Percentiles rank a stretch among this genome's conserved stretches.
These are phyloP conservation scores for Amphipoea lucens DNA, from an alignment of 2,888 invertebrate species.

Conservation along the genomic window DNA sequence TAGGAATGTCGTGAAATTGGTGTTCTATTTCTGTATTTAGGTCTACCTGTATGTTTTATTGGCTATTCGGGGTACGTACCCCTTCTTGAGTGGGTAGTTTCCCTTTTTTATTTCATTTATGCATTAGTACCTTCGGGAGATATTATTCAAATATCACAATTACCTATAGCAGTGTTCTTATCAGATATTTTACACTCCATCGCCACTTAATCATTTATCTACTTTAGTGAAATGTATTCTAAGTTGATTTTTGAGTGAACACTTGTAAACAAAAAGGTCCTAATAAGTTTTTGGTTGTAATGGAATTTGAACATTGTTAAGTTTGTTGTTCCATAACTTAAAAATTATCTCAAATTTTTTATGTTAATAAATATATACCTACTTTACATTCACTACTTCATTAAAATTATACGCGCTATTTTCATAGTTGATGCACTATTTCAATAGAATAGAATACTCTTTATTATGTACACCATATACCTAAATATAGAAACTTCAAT, in stretches of 20 bases:
- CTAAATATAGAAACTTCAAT: no score
- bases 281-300: no score
- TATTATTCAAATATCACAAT: neutral
- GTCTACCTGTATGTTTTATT: slow-evolving; percentile 14
- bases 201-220: neutral
- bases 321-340: no score
- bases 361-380: no score
- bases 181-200: neutral
- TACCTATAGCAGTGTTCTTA: neutral
- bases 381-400: no score
- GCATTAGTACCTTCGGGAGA: neutral
- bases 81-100: neutral
- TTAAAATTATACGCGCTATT: neutral
- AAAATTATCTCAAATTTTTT: no score
- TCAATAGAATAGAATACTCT: no score
- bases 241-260: no score
- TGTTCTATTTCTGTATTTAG: slow-evolving; percentile 33
- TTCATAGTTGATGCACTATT: neutral
- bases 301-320: no score
- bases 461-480: no score
- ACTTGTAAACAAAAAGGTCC: no score
- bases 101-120: slow-evolving; percentile 3
- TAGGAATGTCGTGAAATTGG: slow-evolving; percentile 16
- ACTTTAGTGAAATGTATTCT: neutral
- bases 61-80: neutral